phyloP scores from a whole-genome alignment of 2,888 invertebrate species.

The Tiliacea aurago region DNA sequence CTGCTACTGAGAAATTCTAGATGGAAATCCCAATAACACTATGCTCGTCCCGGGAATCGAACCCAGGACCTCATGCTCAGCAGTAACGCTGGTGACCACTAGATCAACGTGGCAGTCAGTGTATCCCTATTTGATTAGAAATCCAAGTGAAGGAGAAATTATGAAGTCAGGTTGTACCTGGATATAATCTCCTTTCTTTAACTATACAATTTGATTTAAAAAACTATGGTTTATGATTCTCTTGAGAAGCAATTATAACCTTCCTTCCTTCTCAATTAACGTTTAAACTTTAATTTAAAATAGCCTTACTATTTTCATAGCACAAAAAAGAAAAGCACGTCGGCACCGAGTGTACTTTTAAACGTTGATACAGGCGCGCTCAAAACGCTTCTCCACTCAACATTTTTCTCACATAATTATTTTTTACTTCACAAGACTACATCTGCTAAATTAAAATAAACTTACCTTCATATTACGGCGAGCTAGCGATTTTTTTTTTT shows the following conservation, averaged over 20 bases:
- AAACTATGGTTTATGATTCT: not conserved
- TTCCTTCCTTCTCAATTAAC: not conserved
- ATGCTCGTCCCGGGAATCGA: too few species aligned
- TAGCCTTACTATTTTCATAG: not conserved
- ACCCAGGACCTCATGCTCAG: too few species aligned
- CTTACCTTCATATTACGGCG: conserved; percentile 49
- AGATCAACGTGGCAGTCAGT: too few species aligned
- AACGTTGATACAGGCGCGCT: conserved; percentile 38
- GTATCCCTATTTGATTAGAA: too few species aligned
- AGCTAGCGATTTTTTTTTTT: conserved; percentile 20
- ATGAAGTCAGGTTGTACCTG: too few species aligned
- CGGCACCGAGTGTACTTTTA: conserved; percentile 40
- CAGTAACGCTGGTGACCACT: too few species aligned
- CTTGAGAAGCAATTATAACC: not conserved
- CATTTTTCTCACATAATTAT: conserved; percentile 63
- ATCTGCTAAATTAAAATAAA: conserved; percentile 61
- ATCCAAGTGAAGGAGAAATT: too few species aligned
- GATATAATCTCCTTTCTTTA: too few species aligned
- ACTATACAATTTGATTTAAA: not conserved
- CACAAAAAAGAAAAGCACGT: conserved; percentile 35
- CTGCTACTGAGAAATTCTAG: too few species aligned
- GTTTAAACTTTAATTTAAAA: not conserved
- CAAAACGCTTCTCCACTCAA: conserved; percentile 49
- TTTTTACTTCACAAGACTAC: conserved; percentile 59
- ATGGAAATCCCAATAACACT: too few species aligned